These are phyloP conservation scores for Hypomecis atomaria DNA, from an alignment of 2,888 invertebrate genomes.

Conservation along the genomic window DNA sequence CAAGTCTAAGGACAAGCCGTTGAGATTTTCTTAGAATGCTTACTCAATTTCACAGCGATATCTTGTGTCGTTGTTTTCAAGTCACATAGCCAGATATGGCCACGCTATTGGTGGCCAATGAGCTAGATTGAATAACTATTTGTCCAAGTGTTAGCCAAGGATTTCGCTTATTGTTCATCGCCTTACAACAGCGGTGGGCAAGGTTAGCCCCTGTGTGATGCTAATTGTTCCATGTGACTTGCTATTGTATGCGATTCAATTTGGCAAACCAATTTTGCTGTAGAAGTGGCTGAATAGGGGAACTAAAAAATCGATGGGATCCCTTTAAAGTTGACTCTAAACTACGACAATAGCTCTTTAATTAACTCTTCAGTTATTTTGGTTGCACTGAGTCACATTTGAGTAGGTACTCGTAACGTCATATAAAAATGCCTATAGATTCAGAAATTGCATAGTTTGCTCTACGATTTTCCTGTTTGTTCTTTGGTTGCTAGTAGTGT, in stretches of 20 bases:
- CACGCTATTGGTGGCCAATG: conserved; percentile 44
- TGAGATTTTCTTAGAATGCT: too few relatives aligned
- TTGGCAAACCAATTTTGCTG: conserved; percentile 11
- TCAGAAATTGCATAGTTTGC: conserved; percentile 9
- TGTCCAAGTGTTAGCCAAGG: conserved; percentile 72
- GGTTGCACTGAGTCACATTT: conserved; percentile 35
- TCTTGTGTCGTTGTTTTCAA: neutral
- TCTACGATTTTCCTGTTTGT: conserved; percentile 35
- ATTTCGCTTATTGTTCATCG: conserved; percentile 51
- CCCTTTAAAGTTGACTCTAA: neutral
- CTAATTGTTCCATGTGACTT: conserved; percentile 41
- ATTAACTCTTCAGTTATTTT: neutral
- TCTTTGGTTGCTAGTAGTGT: conserved; percentile 2
- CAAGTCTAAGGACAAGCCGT: too few relatives aligned
- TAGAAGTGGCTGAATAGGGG: too few relatives aligned
- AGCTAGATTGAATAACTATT: conserved; percentile 68
- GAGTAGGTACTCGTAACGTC: conserved; percentile 14
- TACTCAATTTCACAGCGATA: neutral
- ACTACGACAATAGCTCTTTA: neutral
- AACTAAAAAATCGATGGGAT: too few relatives aligned
- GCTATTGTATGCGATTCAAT: conserved; percentile 39
- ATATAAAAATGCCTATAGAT: conserved; percentile 9
- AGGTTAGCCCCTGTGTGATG: conserved; percentile 43
- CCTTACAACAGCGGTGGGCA: conserved; percentile 38
- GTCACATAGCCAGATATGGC: neutral